Evolutionary conservation across 2,888 invertebrate genomes (phyloP).

Genomic region (Epirrhoe tristata): DNA sequence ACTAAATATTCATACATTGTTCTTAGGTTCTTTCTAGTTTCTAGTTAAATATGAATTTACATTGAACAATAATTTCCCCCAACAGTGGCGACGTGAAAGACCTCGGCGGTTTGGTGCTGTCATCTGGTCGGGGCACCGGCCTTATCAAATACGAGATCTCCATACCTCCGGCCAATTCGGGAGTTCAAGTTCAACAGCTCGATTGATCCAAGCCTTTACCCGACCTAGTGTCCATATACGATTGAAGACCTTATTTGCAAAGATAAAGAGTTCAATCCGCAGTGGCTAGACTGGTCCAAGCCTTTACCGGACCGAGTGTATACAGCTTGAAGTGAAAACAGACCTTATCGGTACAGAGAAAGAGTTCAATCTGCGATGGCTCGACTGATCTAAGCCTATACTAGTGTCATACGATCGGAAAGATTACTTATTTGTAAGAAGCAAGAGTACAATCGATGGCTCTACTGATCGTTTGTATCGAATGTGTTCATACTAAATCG

Average conservation of each 20-base stretch:
- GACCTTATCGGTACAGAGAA: neutral
- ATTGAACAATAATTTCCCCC: too few species aligned
- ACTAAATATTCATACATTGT: too few species aligned
- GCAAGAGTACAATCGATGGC: neutral
- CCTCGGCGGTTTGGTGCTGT: slow-evolving; percentile 73
- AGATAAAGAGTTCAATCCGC: neutral
- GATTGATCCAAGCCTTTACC: slow-evolving; percentile 62
- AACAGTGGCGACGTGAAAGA: slow-evolving; percentile 76
- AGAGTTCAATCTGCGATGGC: neutral
- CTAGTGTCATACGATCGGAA: too few species aligned
- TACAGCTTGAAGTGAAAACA: too few species aligned
- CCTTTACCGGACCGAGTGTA: too few species aligned
- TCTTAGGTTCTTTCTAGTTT: too few species aligned
- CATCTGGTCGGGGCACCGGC: slow-evolving; percentile 72
- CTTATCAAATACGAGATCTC: slow-evolving; percentile 87
- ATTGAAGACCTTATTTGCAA: slow-evolving; percentile 14
- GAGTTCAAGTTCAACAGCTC: slow-evolving; percentile 81
- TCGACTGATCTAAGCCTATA: slow-evolving; percentile 6
- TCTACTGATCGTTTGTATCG: neutral
- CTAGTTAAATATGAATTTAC: too few species aligned
- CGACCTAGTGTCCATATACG: slow-evolving; percentile 25
- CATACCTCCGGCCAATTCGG: slow-evolving; percentile 79
- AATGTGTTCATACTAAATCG: slow-evolving; percentile 10
- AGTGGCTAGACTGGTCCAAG: neutral
- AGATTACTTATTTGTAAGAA: too few species aligned